Base-by-base conservation (phyloP, 2,797 vertebrate genomes). In the Poeciliopsis presidionis region DNA sequence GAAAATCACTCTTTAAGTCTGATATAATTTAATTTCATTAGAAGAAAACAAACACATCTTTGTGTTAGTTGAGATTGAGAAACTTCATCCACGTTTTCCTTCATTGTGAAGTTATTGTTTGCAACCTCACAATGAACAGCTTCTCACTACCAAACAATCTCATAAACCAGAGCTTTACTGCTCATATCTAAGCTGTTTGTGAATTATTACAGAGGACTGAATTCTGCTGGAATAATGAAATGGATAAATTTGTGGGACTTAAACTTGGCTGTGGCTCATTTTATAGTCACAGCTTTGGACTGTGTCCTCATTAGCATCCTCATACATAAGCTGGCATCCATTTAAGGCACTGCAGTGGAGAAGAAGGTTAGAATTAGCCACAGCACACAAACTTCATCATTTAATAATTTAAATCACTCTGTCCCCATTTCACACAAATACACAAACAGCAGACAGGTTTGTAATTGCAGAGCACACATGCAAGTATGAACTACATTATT, bases 141-240 rank as follows among this genome's bases (percentile, higher is more conserved):
- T 9, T 39, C 65, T 67, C 4, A 82, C 72, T 77, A 20, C 82
- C 72, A 85, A 77, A 18, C 51, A 86, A 69, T 41, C 49, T 75
- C 14, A 73, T 87, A 90, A 89, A 73, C 76, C 72, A 74, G 78
- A 11, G 33, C 51, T 43, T 76, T 18, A 3, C 39, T 53, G 57
- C 89, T 93, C 89, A 91, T 91, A 92, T 93, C 83, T 85, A 7
- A 33, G 72, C 72, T 79, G 75, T 88, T 89, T 72, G 79, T 79
- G 84, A 91, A 92, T 90, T 86, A 93, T 86, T 86, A 86, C 75
- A 73, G 73, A 67, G 86, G 87, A 86, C 85, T 79, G 83, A 73
- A 91, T 89, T 90, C 92, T 53, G 20, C 74, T 79, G 76, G 73
- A 86, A 92, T 89, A 89, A 91, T 88, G 83, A 77, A 83, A 87